phyloP scores from a whole-genome alignment of 2,888 invertebrate genomes.

The Aspidapion aeneum region DNA sequence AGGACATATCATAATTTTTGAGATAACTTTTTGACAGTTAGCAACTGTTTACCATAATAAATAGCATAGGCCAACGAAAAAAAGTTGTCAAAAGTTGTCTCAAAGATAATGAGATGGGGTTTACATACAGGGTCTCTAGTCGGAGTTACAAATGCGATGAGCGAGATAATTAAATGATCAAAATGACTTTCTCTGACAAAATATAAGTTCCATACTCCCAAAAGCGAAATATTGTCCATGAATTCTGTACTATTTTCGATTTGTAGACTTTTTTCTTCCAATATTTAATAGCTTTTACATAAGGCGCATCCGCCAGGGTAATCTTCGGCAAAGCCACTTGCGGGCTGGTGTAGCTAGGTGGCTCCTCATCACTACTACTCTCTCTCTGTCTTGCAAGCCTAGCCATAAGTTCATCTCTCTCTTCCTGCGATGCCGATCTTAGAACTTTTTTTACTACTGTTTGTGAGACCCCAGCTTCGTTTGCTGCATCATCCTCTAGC shows the following conservation, averaged over 20 bases:
- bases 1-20: too few relatives aligned
- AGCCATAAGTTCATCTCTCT: too few relatives aligned
- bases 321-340: constrained; percentile 26
- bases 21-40: too few relatives aligned
- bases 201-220: too few relatives aligned
- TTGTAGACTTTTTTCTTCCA: constrained; percentile 46
- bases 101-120: too few relatives aligned
- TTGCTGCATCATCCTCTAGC: not conserved
- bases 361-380: constrained; percentile 15
- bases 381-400: too few relatives aligned
- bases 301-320: constrained; percentile 36
- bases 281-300: constrained; percentile 42
- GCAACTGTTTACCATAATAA: too few relatives aligned
- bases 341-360: constrained; percentile 13
- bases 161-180: too few relatives aligned
- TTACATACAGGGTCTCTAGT: too few relatives aligned
- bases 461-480: not conserved
- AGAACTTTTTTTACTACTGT: not conserved
- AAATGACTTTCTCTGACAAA: not conserved
- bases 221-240: not conserved
- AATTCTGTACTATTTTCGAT: constrained; percentile 41
- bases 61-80: too few relatives aligned
- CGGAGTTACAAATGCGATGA: too few relatives aligned
- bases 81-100: too few relatives aligned
- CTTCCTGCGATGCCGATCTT: not conserved